Base-by-base conservation (phyloP, 2,888 invertebrate species). In the Amiota mariae region DNA sequence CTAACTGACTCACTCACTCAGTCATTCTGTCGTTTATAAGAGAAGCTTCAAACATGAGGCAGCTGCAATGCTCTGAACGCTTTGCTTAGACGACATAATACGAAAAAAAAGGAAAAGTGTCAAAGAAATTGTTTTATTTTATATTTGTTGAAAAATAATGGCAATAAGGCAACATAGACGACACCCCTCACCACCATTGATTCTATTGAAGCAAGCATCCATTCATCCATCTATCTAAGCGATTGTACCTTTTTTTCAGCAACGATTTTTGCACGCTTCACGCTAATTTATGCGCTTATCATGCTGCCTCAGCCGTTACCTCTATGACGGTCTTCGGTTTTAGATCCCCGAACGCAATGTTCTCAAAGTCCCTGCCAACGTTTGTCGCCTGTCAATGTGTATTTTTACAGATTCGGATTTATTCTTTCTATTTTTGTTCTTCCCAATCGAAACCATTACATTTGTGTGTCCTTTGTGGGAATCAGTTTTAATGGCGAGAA, bases 251-350 rank as follows among this genome's bases (percentile, higher is more conserved):
- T 79, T 81, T 77, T 74, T 70, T 76, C 77, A 76, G 78, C 85
- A 83, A 77, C 80, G 80, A 86, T 87, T 88, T 89, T 87, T 88
- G 88, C 89, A 90, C 89, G 90, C 90, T 90, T 90, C 90, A 90
- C 89, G 90, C 88, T 79, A 87, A 90, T 90, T 90, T 89, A 84
- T 80, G 76, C 87, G 88, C 87, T 87, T 88, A 88, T 88, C 87
- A 88, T 81, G 77, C 74, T 67, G 80, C 76, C 80, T 72, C 72
- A 79, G 73, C 36, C 8, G 2, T 36, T 36, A 36, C 36, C 36
- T 36, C 36, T 76, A 72, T 77, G 77, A 54, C 47, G 71, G 63
- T 59, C 59, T n/a, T 57, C 57, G 13, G 18, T 59, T n/a, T 36
- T 36, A 36, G 36, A 36, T 36, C 13, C 54, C n/a, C 54, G 54